These are phyloP conservation scores for Goniozus legneri DNA, from an alignment of 1,140 invertebrate genomes.

Conservation along the genomic window DNA sequence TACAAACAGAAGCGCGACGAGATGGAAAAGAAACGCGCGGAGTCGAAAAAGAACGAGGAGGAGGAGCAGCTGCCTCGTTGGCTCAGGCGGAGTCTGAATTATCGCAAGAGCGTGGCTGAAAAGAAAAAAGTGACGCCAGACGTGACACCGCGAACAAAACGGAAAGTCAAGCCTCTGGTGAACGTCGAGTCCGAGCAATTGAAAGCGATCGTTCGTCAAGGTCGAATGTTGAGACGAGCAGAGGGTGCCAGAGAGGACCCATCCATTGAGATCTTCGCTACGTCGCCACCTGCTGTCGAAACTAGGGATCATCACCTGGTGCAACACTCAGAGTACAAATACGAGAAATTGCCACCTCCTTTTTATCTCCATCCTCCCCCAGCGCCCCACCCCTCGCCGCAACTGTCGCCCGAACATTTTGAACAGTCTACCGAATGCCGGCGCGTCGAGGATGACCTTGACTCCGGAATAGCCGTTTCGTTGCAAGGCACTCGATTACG, in stretches of 20 bases:
- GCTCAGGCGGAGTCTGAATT: constrained; percentile 28
- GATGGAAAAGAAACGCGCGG: constrained; percentile 35
- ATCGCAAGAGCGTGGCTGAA: constrained; percentile 19
- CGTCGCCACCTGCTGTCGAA: constrained; percentile 1
- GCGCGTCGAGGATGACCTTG: constrained; percentile 62
- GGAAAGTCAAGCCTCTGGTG: constrained; percentile 41
- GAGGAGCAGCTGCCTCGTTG: constrained; percentile 38
- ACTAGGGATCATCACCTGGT: constrained; percentile 62
- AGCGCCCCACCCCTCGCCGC: constrained; percentile 60
- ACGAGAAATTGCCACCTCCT: constrained; percentile 62
- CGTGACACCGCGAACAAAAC: constrained; percentile 27
- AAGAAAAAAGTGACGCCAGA: constrained; percentile 22
- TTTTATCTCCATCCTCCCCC: constrained; percentile 66
- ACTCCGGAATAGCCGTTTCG: constrained; percentile 72
- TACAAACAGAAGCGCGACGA: constrained; percentile 49
- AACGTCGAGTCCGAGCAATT: constrained; percentile 51
- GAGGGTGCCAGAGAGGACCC: constrained; percentile 39
- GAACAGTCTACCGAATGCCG: constrained; percentile 22
- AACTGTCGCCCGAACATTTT: constrained; percentile 46
- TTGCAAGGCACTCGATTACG: constrained; percentile 53
- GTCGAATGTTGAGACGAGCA: constrained; percentile 38
- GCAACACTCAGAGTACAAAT: constrained; percentile 74
- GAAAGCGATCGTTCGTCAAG: constrained; percentile 48
- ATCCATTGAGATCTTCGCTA: constrained; percentile 41
- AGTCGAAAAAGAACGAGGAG: constrained; percentile 33